phyloP scores from a whole-genome alignment of 1,140 invertebrate genomes.

The Magallana angulata region DNA sequence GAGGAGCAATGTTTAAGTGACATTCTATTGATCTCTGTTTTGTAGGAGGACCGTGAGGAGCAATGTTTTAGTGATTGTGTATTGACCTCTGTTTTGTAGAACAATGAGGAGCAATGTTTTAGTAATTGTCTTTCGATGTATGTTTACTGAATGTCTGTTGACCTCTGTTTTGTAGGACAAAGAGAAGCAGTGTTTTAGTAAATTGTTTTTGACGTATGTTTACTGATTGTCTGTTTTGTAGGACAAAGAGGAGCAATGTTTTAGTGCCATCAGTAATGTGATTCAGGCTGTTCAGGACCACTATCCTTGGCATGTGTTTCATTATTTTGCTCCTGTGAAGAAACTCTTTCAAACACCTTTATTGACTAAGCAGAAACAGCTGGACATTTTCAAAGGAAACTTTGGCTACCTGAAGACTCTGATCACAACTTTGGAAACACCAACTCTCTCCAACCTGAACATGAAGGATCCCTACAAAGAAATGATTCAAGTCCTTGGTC shows the following conservation, averaged over 20 bases:
- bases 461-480: conserved; percentile 16
- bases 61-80: neutral
- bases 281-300: neutral
- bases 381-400: neutral
- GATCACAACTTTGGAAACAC: neutral
- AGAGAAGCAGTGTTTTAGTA: neutral
- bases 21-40: too few relatives aligned
- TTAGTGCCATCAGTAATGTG: neutral
- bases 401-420: conserved; percentile 6
- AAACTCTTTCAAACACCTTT: neutral
- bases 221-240: neutral
- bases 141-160: neutral
- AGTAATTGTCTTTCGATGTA: neutral
- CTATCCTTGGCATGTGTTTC: neutral
- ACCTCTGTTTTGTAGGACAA: neutral
- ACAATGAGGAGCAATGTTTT: neutral
- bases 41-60: too few relatives aligned
- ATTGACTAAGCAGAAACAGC: neutral
- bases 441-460: neutral
- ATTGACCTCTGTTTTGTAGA: neutral
- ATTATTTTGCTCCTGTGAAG: neutral
- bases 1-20: too few relatives aligned
- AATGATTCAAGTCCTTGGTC: neutral
- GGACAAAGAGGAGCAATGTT: neutral
- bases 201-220: neutral